These are phyloP conservation scores for Pollenia griseotomentosa DNA, from an alignment of 2,888 invertebrate species.

Conservation along the genomic window DNA sequence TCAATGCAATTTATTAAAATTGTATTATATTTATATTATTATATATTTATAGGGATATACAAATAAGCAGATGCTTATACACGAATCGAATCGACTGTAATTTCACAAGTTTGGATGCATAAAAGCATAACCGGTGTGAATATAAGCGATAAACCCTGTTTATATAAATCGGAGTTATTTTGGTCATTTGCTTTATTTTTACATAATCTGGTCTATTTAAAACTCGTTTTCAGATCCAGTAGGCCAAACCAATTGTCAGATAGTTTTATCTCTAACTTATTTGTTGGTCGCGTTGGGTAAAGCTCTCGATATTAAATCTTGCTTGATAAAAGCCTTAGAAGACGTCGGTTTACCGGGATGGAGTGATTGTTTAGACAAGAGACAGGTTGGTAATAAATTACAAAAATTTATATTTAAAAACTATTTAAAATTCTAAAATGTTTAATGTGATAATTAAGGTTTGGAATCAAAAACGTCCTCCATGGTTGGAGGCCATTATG, in stretches of 20 bases:
- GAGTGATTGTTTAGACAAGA: slow-evolving; percentile 90
- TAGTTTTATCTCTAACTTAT: slow-evolving; percentile 87
- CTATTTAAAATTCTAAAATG: neutral
- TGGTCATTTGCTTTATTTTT: too few relatives aligned
- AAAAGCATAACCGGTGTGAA: too few relatives aligned
- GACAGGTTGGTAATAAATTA: slow-evolving; percentile 85
- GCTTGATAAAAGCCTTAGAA: slow-evolving; percentile 87
- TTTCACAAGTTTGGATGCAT: too few relatives aligned
- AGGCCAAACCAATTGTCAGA: slow-evolving; percentile 85
- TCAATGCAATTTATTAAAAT: too few relatives aligned
- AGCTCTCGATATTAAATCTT: slow-evolving; percentile 87
- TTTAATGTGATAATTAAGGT: slow-evolving; percentile 85
- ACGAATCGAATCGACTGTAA: too few relatives aligned
- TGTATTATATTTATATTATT: too few relatives aligned
- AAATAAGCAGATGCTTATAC: too few relatives aligned
- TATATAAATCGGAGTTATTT: neutral
- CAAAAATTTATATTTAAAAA: neutral
- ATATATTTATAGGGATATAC: too few relatives aligned
- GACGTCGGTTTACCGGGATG: slow-evolving; percentile 86
- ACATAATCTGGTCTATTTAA: neutral
- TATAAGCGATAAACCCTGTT: neutral
- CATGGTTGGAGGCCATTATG: slow-evolving; percentile 90
- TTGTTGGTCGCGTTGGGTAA: slow-evolving; percentile 88
- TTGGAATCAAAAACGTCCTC: slow-evolving; percentile 92
- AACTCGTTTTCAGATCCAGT: slow-evolving; percentile 81